phyloP scores from a whole-genome alignment of 1,140 invertebrate species.

The Coptotermes formosanus region DNA sequence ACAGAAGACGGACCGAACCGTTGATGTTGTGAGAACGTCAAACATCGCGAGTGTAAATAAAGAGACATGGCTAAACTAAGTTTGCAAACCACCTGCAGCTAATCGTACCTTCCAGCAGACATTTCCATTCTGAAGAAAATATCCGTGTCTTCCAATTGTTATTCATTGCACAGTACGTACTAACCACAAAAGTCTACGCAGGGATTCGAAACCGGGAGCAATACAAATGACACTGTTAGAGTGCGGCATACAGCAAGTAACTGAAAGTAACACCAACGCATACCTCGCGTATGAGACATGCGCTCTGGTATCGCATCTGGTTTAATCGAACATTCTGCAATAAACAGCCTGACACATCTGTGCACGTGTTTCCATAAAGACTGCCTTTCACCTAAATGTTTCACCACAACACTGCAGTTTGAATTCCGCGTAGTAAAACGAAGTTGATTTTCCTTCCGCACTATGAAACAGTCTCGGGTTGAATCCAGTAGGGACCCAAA shows the following conservation, averaged over 20 bases:
- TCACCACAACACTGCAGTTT: neutral
- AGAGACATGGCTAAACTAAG: too few relatives aligned
- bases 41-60: too few relatives aligned
- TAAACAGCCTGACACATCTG: neutral
- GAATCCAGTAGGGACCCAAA: too few relatives aligned
- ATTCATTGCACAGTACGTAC: neutral
- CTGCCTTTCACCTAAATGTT: neutral
- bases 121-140: neutral
- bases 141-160: neutral
- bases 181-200: too few relatives aligned
- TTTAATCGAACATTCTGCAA: too few relatives aligned
- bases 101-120: neutral
- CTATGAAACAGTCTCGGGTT: too few relatives aligned
- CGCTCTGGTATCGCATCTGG: neutral
- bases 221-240: neutral
- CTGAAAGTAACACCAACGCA: neutral
- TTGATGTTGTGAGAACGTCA: too few relatives aligned
- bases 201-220: neutral
- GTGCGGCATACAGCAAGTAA: neutral
- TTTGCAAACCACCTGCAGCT: neutral
- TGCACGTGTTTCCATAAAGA: neutral
- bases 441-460: too few relatives aligned
- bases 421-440: too few relatives aligned
- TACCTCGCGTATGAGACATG: neutral
- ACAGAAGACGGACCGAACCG: too few relatives aligned